phyloP scores from a whole-genome alignment of 2,797 vertebrate species.

The Basileuterus tristriatus region DNA sequence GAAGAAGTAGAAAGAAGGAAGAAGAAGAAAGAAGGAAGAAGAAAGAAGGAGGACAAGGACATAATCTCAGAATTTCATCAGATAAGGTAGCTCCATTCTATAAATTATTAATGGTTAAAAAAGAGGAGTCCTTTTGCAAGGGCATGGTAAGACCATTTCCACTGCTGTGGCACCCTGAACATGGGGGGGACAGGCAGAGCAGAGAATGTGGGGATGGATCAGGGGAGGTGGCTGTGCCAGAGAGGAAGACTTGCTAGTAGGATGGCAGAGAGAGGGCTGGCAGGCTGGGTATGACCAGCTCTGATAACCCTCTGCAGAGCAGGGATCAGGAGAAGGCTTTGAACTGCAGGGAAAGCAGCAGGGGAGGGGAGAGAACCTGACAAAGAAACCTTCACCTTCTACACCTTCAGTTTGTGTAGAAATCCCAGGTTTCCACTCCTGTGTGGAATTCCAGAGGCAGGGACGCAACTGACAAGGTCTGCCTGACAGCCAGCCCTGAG shows the following conservation, averaged over 20 bases:
- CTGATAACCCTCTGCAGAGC: not conserved
- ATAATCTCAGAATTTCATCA: not conserved
- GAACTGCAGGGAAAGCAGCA: rapidly evolving
- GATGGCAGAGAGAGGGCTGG: not conserved
- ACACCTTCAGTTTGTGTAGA: not conserved
- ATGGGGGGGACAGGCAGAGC: not conserved
- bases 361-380: too few species aligned
- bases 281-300: rapidly evolving
- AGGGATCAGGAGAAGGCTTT: not conserved
- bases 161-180: rapidly evolving
- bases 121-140: not conserved
- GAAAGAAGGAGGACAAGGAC: not conserved
- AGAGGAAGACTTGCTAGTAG: not conserved
- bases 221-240: not conserved
- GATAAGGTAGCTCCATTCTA: not conserved
- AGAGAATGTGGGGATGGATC: rapidly evolving
- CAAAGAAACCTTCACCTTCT: not conserved
- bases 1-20: too few species aligned
- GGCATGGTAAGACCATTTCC: not conserved
- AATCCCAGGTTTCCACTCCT: not conserved
- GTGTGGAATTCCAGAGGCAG: not conserved
- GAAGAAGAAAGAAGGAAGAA: not conserved
- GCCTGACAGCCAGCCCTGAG: not conserved
- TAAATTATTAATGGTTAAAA: not conserved
- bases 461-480: rapidly evolving